A percentile compares a stretch with the other conserved stretches of the same genome.
Evolutionary conservation across 1,140 invertebrate genomes (phyloP).

Genomic region (Conus ventricosus): DNA sequence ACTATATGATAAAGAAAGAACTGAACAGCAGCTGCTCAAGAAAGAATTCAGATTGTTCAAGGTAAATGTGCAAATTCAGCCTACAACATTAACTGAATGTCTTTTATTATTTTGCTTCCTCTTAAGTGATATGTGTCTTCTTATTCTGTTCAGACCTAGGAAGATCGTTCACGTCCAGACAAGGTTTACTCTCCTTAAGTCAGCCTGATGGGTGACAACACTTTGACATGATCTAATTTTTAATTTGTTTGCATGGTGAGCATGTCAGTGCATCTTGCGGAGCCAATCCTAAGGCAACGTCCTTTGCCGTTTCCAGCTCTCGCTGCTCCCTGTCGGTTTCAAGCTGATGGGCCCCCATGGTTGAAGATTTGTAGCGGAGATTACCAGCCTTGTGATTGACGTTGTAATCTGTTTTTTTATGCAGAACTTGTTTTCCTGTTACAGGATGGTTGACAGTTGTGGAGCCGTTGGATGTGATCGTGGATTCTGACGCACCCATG

Average conservation of each 20-base stretch:
- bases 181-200: too few relatives aligned
- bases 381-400: background rate
- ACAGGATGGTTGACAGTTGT: background rate
- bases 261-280: background rate
- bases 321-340: background rate
- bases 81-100: too few relatives aligned
- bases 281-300: background rate
- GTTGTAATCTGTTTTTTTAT: background rate
- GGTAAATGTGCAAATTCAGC: too few relatives aligned
- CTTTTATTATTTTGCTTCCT: too few relatives aligned
- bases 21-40: too few relatives aligned
- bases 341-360: background rate
- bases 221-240: too few relatives aligned
- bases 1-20: too few relatives aligned
- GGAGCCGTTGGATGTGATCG: background rate
- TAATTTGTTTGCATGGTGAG: background rate
- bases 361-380: background rate
- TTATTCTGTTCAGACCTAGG: too few relatives aligned
- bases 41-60: too few relatives aligned
- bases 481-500: background rate
- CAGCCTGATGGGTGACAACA: too few relatives aligned
- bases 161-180: too few relatives aligned
- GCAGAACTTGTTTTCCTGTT: background rate
- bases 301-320: background rate
- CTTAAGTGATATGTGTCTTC: too few relatives aligned